Base-by-base conservation (phyloP, 1,140 invertebrate species). In the Eubasilissa regina region DNA sequence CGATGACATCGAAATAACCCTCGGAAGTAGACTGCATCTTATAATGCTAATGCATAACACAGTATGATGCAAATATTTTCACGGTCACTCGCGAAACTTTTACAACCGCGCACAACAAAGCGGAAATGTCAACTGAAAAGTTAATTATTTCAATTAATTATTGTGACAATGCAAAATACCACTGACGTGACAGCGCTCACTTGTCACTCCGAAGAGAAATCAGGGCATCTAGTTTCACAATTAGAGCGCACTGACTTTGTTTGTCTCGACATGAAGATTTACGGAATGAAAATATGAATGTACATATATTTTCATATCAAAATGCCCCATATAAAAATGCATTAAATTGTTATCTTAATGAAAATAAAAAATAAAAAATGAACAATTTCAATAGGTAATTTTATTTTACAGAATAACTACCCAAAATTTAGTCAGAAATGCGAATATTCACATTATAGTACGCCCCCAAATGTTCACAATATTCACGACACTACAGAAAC, bases 21-120 rank as follows among this genome's bases (percentile, higher is more conserved):
- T 89, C 88, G 13, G 88, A 85, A 35, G 86, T 84, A 70, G 87
- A 85, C 85, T 89, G 87, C 88, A 89, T 89, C 17, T 35, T 68
- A 47, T 21, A 12, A n/a, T 43, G 45, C 51, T n/a, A 35, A 73
- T 53, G 17, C 15, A 73, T 73, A 19, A 21, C 25, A 73, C 45
- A 47, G 47, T n/a, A 73, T 60, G 56, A 15, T 60, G 10, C 13
- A 60, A 60, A 60, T 60, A 11, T 35, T 53, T 19, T 73, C 68
- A 73, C 68, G 68, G 68, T 35, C 68, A 55, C 47, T 51, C 48
- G 68, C 43, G 15, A 21, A 70, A 47, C 45, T 70, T 70, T 43
- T 25, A 35, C 25, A 35, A 35, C 25, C 60, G 19, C 35, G n/a
- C 66, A 70, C 66, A 70, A 73, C 68, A 73, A 73, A 73, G 68